A percentile compares a stretch with the other conserved stretches of the same genome.
Evolutionary conservation across 2,888 invertebrate genomes (phyloP).

Genomic region (Tanytarsus gracilentus): DNA sequence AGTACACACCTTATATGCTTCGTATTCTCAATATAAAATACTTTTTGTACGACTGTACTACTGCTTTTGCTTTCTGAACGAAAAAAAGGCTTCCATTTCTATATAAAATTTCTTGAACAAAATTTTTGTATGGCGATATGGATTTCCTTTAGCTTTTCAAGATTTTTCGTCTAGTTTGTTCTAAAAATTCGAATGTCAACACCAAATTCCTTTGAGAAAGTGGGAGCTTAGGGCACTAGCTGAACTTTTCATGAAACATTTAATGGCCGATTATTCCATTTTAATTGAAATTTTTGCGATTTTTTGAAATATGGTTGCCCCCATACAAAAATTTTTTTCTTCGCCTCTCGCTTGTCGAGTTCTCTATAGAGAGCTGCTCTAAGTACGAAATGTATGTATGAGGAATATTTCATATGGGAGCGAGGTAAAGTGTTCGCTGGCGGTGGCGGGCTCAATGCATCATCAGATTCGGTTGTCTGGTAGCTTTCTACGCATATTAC

Average conservation of each 20-base stretch:
- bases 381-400: slow-evolving; percentile 11
- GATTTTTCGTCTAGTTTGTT: slow-evolving; percentile 25
- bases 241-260: background rate
- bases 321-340: slow-evolving; percentile 2
- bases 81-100: slow-evolving; percentile 12
- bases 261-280: slow-evolving; percentile 20
- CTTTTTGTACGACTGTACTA: slow-evolving; percentile 6
- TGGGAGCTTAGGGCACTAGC: background rate
- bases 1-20: too few relatives aligned
- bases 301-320: slow-evolving; percentile 21
- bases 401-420: slow-evolving; percentile 2
- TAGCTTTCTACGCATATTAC: background rate
- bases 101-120: slow-evolving; percentile 7
- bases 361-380: background rate
- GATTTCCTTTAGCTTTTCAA: slow-evolving; percentile 16
- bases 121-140: slow-evolving; percentile 1
- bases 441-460: background rate
- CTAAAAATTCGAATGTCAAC: slow-evolving; percentile 15
- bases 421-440: background rate
- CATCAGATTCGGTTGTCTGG: background rate
- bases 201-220: slow-evolving; percentile 14
- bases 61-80: background rate
- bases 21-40: too few relatives aligned
- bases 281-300: slow-evolving; percentile 22
- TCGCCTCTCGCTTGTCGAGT: background rate